phyloP scores from a whole-genome alignment of 2,888 invertebrate genomes.

The Parthenolecanium corni region DNA sequence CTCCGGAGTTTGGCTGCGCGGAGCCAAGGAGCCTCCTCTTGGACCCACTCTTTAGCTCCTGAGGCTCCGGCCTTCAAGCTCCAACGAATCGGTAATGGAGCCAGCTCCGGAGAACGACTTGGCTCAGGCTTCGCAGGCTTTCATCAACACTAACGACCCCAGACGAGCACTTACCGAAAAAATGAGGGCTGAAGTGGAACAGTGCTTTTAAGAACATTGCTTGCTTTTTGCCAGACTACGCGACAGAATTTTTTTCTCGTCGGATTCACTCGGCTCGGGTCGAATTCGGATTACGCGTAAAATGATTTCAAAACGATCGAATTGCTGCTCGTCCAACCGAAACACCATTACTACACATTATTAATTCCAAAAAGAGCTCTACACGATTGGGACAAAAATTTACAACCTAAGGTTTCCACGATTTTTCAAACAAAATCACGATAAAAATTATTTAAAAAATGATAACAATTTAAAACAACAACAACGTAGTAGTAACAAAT shows the following conservation, averaged over 20 bases:
- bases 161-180: conserved; percentile 20
- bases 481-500: too few species aligned
- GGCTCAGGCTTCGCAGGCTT: too few species aligned
- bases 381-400: too few species aligned
- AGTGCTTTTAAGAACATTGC: conserved; percentile 24
- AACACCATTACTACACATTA: conserved; percentile 20
- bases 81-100: too few species aligned
- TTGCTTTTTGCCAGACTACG: conserved; percentile 20
- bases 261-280: conserved; percentile 12
- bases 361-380: background rate
- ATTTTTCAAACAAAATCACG: background rate
- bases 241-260: conserved; percentile 16
- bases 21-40: too few species aligned
- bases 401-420: too few species aligned
- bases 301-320: conserved; percentile 3
- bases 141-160: too few species aligned
- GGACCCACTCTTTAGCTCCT: too few species aligned
- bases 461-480: too few species aligned
- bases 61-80: too few species aligned
- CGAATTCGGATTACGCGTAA: conserved; percentile 8
- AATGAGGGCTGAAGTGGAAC: conserved; percentile 27
- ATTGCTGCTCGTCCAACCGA: conserved; percentile 4
- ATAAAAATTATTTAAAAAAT: background rate
- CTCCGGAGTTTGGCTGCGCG: too few species aligned
- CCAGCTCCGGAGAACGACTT: too few species aligned